Conservation (phyloP, 2,797 vertebrate genomes). For the Eulemur rubriventer region DNA sequence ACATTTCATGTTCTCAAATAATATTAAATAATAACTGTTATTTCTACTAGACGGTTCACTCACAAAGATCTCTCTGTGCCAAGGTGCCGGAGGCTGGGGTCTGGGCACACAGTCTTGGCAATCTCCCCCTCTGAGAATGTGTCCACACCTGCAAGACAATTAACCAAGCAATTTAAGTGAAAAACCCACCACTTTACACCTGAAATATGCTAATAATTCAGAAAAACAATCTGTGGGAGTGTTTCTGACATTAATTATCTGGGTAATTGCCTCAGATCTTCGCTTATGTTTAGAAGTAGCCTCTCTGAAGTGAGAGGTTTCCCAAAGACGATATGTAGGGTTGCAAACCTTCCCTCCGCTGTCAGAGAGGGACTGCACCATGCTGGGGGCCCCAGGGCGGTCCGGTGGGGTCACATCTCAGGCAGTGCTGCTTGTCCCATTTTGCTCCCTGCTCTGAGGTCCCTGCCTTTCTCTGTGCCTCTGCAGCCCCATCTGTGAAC, state of each 20-base stretch:
- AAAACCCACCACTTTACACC: slow-evolving; percentile 66
- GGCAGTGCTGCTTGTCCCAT: not conserved
- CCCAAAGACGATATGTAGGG: not conserved
- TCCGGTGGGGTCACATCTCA: not conserved
- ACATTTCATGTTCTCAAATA: slow-evolving; percentile 43
- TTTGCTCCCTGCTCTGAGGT: not conserved
- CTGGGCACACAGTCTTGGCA: slow-evolving; percentile 22
- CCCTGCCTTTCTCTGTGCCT: not conserved
- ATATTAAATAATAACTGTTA: slow-evolving; percentile 55
- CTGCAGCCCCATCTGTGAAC: not conserved
- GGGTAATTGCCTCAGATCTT: slow-evolving; percentile 37
- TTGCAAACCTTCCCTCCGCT: not conserved
- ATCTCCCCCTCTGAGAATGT: slow-evolving; percentile 12
- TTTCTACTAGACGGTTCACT: slow-evolving; percentile 34
- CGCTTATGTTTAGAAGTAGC: not conserved
- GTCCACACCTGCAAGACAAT: slow-evolving; percentile 65
- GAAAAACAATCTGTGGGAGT: slow-evolving; percentile 41
- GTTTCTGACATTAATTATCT: slow-evolving; percentile 39
- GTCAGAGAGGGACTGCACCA: not conserved
- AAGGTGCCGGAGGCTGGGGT: slow-evolving; percentile 60
- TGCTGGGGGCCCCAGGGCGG: rapidly evolving
- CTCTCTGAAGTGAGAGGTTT: not conserved
- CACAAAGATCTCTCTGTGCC: slow-evolving; percentile 57
- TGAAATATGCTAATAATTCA: slow-evolving; percentile 58
- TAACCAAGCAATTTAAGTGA: slow-evolving; percentile 54